Evolutionary conservation across 2,888 invertebrate genomes (phyloP).

Genomic region (Drosophila mimica): DNA sequence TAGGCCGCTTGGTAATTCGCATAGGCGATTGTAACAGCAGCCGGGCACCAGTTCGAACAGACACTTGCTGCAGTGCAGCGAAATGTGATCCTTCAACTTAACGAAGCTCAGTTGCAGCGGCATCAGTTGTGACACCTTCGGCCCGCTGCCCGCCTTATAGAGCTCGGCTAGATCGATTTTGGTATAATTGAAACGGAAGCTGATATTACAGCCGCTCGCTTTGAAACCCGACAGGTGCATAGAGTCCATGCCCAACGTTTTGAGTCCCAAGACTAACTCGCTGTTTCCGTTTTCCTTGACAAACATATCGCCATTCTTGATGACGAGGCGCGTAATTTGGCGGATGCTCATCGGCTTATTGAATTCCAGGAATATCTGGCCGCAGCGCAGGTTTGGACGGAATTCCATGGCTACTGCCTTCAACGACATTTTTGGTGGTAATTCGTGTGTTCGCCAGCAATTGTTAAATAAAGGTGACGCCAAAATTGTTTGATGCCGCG

Average conservation of each 20-base stretch:
- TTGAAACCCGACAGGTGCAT: conserved; percentile 70
- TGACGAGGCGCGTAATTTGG: conserved; percentile 40
- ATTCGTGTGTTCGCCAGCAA: background rate
- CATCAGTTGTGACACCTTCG: conserved; percentile 6
- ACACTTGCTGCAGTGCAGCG: conserved; percentile 73
- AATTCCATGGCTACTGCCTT: conserved; percentile 78
- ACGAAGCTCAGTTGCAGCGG: conserved; percentile 54
- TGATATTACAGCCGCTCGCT: conserved; percentile 69
- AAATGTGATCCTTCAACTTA: conserved; percentile 30
- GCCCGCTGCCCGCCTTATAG: conserved; percentile 12
- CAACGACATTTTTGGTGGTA: conserved; percentile 66
- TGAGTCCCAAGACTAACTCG: conserved; percentile 53
- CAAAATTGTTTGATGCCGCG: conserved; percentile 17
- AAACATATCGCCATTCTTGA: conserved; percentile 54
- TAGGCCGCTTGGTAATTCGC: conserved; percentile 81
- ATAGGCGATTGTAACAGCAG: conserved; percentile 62
- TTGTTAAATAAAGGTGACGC: conserved; percentile 11
- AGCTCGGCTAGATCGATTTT: conserved; percentile 49
- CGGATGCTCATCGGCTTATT: conserved; percentile 60
- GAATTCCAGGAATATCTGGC: conserved; percentile 79
- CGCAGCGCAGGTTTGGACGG: conserved; percentile 81
- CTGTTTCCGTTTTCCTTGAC: conserved; percentile 35
- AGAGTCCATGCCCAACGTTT: conserved; percentile 72
- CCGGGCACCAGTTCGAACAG: conserved; percentile 45
- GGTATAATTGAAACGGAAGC: conserved; percentile 78